phyloP scores from a whole-genome alignment of 1,140 invertebrate species.

The Cylas formicarius region DNA sequence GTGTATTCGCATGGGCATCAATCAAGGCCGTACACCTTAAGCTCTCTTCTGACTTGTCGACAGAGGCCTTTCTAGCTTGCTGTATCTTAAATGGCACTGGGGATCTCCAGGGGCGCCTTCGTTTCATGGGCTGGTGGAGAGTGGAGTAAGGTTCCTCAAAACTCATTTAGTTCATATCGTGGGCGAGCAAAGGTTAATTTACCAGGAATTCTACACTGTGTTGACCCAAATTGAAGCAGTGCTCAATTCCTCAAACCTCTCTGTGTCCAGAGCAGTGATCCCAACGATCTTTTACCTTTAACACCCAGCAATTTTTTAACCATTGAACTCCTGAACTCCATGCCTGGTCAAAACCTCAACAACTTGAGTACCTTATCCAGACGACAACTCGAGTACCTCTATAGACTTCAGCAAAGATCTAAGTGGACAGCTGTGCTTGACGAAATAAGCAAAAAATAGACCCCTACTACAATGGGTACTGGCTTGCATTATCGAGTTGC shows the following conservation, averaged over 20 bases:
- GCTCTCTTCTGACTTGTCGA: background rate
- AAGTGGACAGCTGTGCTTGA: conserved; percentile 8
- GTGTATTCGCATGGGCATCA: background rate
- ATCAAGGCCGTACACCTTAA: background rate
- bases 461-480: conserved; percentile 30
- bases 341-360: conserved; percentile 14
- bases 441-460: conserved; percentile 27
- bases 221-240: too few relatives aligned
- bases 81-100: too few relatives aligned
- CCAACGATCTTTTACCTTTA: conserved; percentile 26
- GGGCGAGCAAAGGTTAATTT: too few relatives aligned
- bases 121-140: background rate
- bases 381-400: conserved; percentile 29
- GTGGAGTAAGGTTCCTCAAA: conserved; percentile 3
- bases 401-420: conserved; percentile 4
- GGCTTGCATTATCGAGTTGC: conserved; percentile 15
- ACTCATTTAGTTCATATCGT: too few relatives aligned
- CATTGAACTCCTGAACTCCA: conserved; percentile 25
- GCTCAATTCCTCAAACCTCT: conserved; percentile 1
- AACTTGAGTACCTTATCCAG: conserved; percentile 25
- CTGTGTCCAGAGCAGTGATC: conserved; percentile 19
- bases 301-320: conserved; percentile 27
- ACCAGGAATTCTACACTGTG: too few relatives aligned
- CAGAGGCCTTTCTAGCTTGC: too few relatives aligned
- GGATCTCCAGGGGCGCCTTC: too few relatives aligned